phyloP scores from a whole-genome alignment of 2,113 vertebrate genomes.

The Casuarius casuarius region DNA sequence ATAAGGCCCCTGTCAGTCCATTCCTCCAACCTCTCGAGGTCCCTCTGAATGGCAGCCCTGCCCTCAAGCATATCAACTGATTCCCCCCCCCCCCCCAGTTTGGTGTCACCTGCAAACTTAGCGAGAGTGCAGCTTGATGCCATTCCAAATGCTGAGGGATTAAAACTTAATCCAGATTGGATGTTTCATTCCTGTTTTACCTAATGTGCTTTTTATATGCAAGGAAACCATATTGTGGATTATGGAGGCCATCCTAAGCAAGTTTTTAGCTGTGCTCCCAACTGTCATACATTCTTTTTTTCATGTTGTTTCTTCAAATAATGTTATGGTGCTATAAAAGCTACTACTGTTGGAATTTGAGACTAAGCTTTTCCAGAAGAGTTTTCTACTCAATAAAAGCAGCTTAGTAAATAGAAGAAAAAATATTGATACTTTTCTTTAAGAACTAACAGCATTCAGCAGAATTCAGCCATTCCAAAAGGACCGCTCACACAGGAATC shows the following conservation, averaged over 20 bases:
- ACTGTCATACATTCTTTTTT: not conserved
- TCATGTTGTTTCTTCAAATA: not conserved
- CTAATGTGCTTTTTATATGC: not conserved
- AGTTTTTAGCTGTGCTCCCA: not conserved
- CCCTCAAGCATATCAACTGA: not conserved
- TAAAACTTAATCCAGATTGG: not conserved
- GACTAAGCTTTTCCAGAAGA: not conserved
- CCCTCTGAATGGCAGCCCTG: not conserved
- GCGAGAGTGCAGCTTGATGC: not conserved
- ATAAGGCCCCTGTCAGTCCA: not conserved
- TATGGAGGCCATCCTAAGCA: not conserved
- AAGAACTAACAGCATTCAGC: not conserved
- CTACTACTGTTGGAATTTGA: not conserved
- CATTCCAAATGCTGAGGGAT: not conserved
- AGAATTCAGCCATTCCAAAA: not conserved
- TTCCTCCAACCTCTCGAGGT: not conserved
- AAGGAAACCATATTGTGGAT: not conserved
- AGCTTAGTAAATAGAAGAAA: not conserved
- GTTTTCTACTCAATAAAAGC: not conserved
- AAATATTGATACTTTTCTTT: not conserved
- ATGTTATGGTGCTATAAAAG: not conserved
- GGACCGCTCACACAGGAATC: not conserved
- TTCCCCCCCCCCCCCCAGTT: fast-evolving
- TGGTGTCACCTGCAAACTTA: not conserved
- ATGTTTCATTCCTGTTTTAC: not conserved